These are phyloP conservation scores for Gopherus flavomarginatus DNA, from an alignment of 2,113 vertebrate species.

Conservation along the genomic window DNA sequence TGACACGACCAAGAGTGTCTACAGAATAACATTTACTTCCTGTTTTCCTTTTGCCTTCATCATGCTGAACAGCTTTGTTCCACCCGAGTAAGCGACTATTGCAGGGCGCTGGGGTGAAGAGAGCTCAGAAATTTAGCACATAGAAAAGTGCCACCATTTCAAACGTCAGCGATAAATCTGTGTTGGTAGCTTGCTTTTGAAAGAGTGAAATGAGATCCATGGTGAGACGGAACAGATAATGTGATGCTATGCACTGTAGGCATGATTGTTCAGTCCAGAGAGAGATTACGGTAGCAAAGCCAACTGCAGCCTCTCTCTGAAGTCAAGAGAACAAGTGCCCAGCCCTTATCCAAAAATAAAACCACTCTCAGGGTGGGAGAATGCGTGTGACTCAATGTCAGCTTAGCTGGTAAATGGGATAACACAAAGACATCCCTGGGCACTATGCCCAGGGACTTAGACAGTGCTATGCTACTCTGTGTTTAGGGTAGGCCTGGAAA, in stretches of 20 bases:
- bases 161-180: neutral
- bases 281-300: accelerated
- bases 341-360: neutral
- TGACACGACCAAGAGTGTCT: accelerated
- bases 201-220: neutral
- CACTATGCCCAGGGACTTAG: neutral
- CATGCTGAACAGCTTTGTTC: neutral
- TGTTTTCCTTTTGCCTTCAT: neutral
- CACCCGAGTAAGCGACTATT: neutral
- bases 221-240: neutral
- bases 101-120: neutral
- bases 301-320: neutral
- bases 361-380: accelerated
- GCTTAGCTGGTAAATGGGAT: neutral
- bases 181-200: neutral
- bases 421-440: neutral
- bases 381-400: neutral
- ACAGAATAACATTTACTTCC: neutral
- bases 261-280: neutral
- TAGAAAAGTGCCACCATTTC: neutral
- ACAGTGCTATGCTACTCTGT: neutral
- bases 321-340: accelerated
- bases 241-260: neutral
- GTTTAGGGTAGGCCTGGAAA: neutral
- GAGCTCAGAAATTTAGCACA: accelerated